Evolutionary conservation across 2,797 vertebrate genomes (phyloP).

Genomic region (Rhincodon typus): DNA sequence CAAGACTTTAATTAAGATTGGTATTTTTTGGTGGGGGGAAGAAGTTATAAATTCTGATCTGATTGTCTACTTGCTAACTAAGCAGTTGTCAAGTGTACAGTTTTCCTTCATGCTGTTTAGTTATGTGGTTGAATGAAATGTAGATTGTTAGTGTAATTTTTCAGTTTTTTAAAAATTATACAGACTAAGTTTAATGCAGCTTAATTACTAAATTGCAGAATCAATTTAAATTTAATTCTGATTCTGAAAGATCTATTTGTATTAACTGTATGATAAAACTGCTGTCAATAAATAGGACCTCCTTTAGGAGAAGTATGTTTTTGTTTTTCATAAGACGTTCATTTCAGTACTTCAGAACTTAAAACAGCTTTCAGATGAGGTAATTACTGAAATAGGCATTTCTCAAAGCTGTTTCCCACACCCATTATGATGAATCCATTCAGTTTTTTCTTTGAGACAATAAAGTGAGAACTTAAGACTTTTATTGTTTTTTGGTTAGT

Average conservation of each 20-base stretch:
- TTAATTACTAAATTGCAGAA: neutral
- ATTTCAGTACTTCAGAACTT: neutral
- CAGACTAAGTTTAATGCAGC: neutral
- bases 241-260: neutral
- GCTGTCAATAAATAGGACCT: neutral
- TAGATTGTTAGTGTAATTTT: too few species aligned
- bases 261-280: neutral
- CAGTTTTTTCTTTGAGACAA: too few species aligned
- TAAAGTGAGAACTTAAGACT: neutral
- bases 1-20: neutral
- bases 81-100: neutral
- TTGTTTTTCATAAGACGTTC: neutral
- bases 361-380: neutral
- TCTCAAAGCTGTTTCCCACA: neutral
- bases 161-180: neutral
- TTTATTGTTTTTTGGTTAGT: neutral
- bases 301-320: neutral
- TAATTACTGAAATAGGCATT: neutral
- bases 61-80: neutral
- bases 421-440: neutral
- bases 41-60: neutral
- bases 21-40: neutral
- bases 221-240: neutral
- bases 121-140: neutral
- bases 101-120: neutral